Conservation (phyloP, 53 echinoderm and acorn worm genomes). For the Astropecten irregularis region DNA sequence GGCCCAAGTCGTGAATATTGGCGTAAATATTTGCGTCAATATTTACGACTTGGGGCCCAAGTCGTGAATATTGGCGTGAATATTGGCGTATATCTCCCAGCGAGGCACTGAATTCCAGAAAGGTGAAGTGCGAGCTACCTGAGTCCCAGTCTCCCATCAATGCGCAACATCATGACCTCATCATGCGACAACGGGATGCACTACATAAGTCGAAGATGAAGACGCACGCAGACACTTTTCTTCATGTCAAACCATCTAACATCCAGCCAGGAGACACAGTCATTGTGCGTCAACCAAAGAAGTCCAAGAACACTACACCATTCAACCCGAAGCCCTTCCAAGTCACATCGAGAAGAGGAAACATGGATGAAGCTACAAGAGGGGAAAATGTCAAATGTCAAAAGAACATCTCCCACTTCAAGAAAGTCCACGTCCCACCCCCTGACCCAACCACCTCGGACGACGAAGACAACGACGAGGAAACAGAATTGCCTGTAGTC, state of each 20-base stretch:
- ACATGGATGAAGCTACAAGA: slow-evolving; percentile 47
- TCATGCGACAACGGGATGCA: background rate
- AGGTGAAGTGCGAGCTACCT: slow-evolving; percentile 49
- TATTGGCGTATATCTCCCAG: too few species aligned
- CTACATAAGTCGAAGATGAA: slow-evolving; percentile 62
- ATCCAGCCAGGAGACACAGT: slow-evolving; percentile 61
- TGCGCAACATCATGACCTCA: background rate
- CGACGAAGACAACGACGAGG: background rate
- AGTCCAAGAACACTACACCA: slow-evolving; percentile 39
- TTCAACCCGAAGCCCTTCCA: slow-evolving; percentile 65
- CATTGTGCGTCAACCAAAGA: slow-evolving; percentile 63
- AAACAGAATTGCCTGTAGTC: background rate
- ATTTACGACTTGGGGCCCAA: too few species aligned
- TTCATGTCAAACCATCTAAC: slow-evolving; percentile 32
- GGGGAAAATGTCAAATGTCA: background rate
- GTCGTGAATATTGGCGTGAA: too few species aligned
- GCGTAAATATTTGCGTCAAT: too few species aligned
- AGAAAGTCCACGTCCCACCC: background rate
- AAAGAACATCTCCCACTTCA: background rate
- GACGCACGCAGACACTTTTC: background rate
- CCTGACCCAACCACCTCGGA: background rate
- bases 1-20: too few species aligned
- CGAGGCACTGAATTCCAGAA: slow-evolving; percentile 25
- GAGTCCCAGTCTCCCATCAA: background rate
- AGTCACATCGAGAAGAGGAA: slow-evolving; percentile 53